These are phyloP conservation scores for Anabas testudineus DNA, from an alignment of 2,797 vertebrate genomes.

Conservation along the genomic window DNA sequence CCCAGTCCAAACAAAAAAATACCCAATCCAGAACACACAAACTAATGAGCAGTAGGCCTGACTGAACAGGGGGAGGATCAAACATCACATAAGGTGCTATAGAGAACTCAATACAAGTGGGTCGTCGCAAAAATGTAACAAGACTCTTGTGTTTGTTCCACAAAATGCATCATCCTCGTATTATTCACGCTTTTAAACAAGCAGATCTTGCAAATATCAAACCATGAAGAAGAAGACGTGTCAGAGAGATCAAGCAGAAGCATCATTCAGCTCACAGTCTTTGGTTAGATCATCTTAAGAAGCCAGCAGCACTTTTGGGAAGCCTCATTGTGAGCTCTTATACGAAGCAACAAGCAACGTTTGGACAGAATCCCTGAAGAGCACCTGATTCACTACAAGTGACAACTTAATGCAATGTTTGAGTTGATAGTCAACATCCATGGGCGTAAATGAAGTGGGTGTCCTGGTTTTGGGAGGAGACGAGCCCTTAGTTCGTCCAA, in stretches of 20 bases:
- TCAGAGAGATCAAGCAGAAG: constrained; percentile 28
- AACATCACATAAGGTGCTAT: constrained; percentile 59
- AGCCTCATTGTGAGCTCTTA: constrained; percentile 31
- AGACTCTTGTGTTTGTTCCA: constrained; percentile 32
- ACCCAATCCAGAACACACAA: constrained; percentile 3
- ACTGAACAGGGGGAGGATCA: background rate
- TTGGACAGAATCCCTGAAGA: constrained; percentile 74
- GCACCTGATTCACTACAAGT: constrained; percentile 51
- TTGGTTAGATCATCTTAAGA: constrained; percentile 67
- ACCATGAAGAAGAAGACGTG: constrained; percentile 37
- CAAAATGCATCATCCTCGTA: constrained; percentile 48
- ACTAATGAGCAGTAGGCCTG: constrained; percentile 3
- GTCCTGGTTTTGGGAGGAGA: constrained; percentile 27
- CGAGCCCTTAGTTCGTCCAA: constrained; percentile 60
- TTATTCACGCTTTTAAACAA: constrained; percentile 30
- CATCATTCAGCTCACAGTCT: constrained; percentile 59
- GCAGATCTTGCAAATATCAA: constrained; percentile 29
- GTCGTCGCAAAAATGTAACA: constrained; percentile 39
- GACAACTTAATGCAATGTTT: constrained; percentile 36
- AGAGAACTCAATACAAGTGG: constrained; percentile 18
- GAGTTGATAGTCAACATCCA: constrained; percentile 19
- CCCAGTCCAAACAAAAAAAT: constrained; percentile 26
- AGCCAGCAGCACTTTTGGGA: constrained; percentile 51
- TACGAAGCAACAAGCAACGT: constrained; percentile 29
- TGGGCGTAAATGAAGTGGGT: background rate